Percentiles rank a stretch among this genome's conserved stretches.
Conservation (phyloP, 2,113 vertebrate genomes). For the Aegotheles bennettii region DNA sequence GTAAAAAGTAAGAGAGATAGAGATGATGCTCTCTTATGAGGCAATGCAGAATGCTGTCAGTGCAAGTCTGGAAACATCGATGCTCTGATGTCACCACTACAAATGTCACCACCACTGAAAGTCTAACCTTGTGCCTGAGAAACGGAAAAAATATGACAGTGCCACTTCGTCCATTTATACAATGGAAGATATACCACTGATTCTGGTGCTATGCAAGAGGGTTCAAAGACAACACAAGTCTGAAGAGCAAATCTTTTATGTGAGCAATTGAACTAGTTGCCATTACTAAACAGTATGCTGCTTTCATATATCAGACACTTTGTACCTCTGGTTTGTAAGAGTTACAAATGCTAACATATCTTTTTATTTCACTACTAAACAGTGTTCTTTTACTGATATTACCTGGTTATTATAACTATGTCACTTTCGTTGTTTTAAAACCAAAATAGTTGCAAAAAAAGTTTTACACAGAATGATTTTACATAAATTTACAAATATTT, state of each 20-base stretch:
- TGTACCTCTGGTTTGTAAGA: not conserved
- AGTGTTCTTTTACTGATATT: not conserved
- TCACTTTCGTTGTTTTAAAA: not conserved
- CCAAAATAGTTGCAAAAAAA: not conserved
- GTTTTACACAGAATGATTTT: not conserved
- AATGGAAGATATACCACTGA: not conserved
- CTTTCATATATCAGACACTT: not conserved
- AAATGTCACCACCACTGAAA: not conserved
- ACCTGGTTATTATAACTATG: not conserved
- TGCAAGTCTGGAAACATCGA: not conserved
- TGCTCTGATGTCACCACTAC: not conserved
- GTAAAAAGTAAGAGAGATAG: not conserved
- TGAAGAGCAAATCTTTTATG: not conserved
- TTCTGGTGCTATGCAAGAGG: not conserved
- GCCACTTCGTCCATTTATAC: not conserved
- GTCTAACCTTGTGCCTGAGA: not conserved
- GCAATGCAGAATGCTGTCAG: not conserved
- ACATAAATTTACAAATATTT: not conserved
- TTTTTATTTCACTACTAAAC: not conserved
- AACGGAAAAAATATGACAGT: not conserved
- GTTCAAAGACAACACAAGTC: not conserved
- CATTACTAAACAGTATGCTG: not conserved
- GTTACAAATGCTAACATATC: not conserved
- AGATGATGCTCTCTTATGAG: not conserved
- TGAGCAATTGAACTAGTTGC: not conserved